Evolutionary conservation across 2,113 vertebrate genomes (phyloP).

Genomic region (Rhinopomastus cyanomelas): DNA sequence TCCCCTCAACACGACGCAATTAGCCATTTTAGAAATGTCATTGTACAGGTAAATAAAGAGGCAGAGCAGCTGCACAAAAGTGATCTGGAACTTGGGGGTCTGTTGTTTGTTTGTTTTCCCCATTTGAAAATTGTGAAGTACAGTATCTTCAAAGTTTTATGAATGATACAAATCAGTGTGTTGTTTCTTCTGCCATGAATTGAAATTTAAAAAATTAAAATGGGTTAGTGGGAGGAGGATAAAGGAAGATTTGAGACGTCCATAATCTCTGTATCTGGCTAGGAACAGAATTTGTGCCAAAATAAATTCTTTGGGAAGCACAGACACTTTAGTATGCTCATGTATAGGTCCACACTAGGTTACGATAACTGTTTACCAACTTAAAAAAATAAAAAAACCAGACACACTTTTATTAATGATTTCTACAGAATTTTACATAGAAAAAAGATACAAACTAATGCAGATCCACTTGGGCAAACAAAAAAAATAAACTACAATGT

Average conservation of each 20-base stretch:
- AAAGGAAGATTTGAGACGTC: constrained; percentile 6
- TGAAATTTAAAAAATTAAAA: background rate
- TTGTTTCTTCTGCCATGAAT: constrained; percentile 6
- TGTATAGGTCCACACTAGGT: constrained; percentile 48
- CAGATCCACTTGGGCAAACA: constrained; percentile 68
- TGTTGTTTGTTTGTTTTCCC: background rate
- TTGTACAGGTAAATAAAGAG: constrained; percentile 48
- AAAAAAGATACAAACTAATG: constrained; percentile 77
- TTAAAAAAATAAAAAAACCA: constrained; percentile 61
- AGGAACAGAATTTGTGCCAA: constrained; percentile 65
- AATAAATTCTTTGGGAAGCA: constrained; percentile 69
- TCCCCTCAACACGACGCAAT: background rate
- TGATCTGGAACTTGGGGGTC: background rate
- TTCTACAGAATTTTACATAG: constrained; percentile 78
- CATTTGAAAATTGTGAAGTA: constrained; percentile 17
- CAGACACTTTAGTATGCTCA: constrained; percentile 44
- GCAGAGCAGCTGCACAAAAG: constrained; percentile 16
- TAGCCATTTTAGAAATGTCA: constrained; percentile 26
- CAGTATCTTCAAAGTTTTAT: background rate
- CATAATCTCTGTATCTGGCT: constrained; percentile 27
- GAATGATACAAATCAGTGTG: background rate
- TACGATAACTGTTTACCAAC: constrained; percentile 66
- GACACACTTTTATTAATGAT: constrained; percentile 79
- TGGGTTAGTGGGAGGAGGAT: background rate
- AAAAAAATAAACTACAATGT: constrained; percentile 72